Evolutionary conservation across 2,888 invertebrate genomes (phyloP), one percentile per base, ranked within the genome.

Genomic region (Aleiodes testaceus): DNA sequence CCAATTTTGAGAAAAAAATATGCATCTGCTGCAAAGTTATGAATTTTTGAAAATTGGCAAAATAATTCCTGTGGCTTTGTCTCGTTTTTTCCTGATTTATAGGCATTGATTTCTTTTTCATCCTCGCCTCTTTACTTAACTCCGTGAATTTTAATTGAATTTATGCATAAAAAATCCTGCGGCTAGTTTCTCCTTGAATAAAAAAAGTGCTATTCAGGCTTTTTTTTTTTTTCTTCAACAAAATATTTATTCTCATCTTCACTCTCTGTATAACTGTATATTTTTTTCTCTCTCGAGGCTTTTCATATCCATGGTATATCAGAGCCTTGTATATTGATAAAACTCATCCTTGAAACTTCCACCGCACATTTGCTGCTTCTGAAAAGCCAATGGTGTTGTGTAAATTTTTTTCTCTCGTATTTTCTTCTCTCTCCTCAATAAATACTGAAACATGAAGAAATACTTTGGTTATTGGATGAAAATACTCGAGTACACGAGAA

Each of bases 101-200:
- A 52, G 42, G 12, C n/a, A 63, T 65, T 14, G 26, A 66, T 59
- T 70, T 64, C 20, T 30, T 18, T 36, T 14, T 36, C 20, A n/a
- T 59, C 7, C 49, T 53, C 44, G 52, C 44, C 45, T 11, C 36
- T 36, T 36, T 36, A 36, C 36, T 36, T 36, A 36, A 9, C 36
- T 36, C 36, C 44, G 36, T 55, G 52, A 69, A 70, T 70, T 70
- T 59, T 59, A 65, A 70, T 66, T 70, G 70, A 70, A 55, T 65
- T 70, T 70, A 53, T 53, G 22, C 9, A 18, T n/a, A n/a, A n/a
- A 26, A 47, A 55, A 20, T 18, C 22, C 42, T 36, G 16, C 47
- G 44, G 20, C 36, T 52, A 16, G 20, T 47, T 50, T 30, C 20
- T 22, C 30, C n/a, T 22, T 2, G 36, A 7, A 26, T n/a, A n/a